Base-by-base conservation (phyloP, 2,113 vertebrate genomes). In the Acinonyx jubatus region DNA sequence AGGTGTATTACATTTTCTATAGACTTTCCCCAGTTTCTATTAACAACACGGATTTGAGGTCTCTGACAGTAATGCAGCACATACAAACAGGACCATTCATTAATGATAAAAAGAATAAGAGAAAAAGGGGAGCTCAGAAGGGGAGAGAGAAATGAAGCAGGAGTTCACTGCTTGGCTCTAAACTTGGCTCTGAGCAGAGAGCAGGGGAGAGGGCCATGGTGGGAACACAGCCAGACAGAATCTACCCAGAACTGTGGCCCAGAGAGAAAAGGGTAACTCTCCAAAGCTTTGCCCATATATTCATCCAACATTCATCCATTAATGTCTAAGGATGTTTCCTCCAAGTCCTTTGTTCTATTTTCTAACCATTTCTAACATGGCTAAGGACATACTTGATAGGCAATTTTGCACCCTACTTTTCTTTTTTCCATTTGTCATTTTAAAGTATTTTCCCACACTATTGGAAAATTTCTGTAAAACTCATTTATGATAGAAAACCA, bases 401-500 rank as follows among this genome's bases (percentile, higher is more conserved):
- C 23, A 96, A 69, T 63, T 81, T 65, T 94, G 55, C 41, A 82
- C 48, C 45, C 41, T 66, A 36, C 3, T 52, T 33, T 23, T 50
- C 45, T 55, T 27, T 66, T 48, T 33, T 15, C 7, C 7, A 90
- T 1, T 80, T 88, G 74, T 45, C 15, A 66, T 21, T 79, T 69
- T 31, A 84, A 52, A 79, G 68, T 61, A 81, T 89, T 95, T 95
- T 84, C 10, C 45, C 55, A 61, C 41, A 71, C 33, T 82, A 31
- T 31, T 81, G 31, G 82, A 93, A 93, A 87, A 23, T 85, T 93
- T 89, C 45, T n/a, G 45, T 73, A 69, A 89, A 81, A 73, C 12
- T 71, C 48, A 85, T 79, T 92, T 68, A 66, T 52, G 33, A 88
- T 36, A 94, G 83, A 91, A 92, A 83, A 55, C 21, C 78, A 88